These are phyloP conservation scores for Deilephila elpenor DNA, from an alignment of 2,888 invertebrate genomes.

Conservation along the genomic window DNA sequence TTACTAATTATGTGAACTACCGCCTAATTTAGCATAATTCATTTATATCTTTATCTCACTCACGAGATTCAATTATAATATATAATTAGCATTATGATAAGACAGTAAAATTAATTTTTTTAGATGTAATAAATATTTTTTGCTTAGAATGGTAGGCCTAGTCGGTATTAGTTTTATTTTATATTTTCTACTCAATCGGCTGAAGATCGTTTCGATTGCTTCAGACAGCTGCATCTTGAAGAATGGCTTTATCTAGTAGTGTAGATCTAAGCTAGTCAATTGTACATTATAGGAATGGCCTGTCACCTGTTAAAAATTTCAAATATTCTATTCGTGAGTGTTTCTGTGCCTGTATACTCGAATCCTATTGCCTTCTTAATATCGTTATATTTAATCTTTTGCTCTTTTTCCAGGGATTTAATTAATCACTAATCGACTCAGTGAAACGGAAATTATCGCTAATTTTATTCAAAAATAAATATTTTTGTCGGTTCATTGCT, in stretches of 20 bases:
- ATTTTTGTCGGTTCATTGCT: too few species aligned
- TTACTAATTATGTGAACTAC: neutral
- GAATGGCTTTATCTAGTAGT: neutral
- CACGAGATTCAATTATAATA: neutral
- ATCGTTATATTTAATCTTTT: neutral
- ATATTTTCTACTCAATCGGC: neutral
- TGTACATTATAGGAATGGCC: constrained; percentile 30
- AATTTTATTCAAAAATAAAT: too few species aligned
- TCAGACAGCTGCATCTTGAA: neutral
- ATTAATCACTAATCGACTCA: neutral
- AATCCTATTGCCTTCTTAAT: neutral
- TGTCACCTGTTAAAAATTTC: constrained; percentile 44
- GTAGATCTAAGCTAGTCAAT: constrained; percentile 9
- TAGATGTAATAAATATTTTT: neutral
- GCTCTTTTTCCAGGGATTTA: neutral
- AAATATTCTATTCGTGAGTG: constrained; percentile 42
- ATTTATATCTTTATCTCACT: neutral
- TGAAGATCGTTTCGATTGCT: neutral
- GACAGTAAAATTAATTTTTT: neutral
- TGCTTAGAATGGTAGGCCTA: neutral
- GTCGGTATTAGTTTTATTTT: neutral
- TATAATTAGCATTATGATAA: neutral
- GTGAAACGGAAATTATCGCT: too few species aligned
- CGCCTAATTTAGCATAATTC: neutral
- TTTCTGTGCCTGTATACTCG: constrained; percentile 31